Conservation (phyloP, 2,113 vertebrate species). For the Azemiops feae region DNA sequence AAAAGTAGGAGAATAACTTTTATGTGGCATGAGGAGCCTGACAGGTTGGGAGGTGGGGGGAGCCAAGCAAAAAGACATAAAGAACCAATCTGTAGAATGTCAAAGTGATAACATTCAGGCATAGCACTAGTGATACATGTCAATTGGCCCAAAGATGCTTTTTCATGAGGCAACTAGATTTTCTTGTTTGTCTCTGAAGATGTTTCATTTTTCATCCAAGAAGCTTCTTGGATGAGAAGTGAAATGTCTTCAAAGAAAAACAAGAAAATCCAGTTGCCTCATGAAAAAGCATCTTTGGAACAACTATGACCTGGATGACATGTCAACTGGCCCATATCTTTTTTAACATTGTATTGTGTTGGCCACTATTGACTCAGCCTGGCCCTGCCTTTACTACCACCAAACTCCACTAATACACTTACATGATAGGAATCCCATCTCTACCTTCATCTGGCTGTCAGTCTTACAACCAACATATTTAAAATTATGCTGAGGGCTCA, state of each 20-base stretch:
- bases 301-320: too few relatives aligned
- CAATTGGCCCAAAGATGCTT: too few relatives aligned
- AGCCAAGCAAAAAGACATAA: neutral
- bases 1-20: neutral
- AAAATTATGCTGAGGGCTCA: neutral
- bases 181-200: too few relatives aligned
- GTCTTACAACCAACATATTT: neutral
- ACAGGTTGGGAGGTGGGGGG: neutral
- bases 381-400: neutral
- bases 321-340: neutral
- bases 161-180: too few relatives aligned
- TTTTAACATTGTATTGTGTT: neutral
- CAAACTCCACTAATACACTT: neutral
- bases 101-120: neutral
- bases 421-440: neutral
- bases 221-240: too few relatives aligned
- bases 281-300: too few relatives aligned
- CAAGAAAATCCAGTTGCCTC: too few relatives aligned
- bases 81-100: neutral
- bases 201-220: too few relatives aligned
- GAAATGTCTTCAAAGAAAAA: too few relatives aligned
- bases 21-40: neutral
- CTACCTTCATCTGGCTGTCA: neutral
- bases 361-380: neutral
- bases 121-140: neutral